phyloP scores from a whole-genome alignment of 2,797 vertebrate species.

The Pygocentrus nattereri region DNA sequence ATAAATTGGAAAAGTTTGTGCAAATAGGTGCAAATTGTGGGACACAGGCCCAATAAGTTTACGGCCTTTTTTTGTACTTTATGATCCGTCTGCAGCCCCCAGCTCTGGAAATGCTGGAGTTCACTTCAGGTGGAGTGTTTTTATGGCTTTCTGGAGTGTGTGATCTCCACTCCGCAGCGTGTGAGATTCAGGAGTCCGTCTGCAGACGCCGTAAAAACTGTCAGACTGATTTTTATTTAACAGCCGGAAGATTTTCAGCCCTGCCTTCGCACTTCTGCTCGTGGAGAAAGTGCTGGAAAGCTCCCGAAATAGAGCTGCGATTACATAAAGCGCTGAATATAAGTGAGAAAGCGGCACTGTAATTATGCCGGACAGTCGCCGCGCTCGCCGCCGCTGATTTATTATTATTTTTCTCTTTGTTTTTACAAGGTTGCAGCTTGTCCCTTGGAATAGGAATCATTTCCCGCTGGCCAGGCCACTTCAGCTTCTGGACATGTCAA shows the following conservation, averaged over 20 bases:
- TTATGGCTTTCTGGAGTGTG: background rate
- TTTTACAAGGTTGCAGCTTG: background rate
- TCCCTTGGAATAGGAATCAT: background rate
- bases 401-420: background rate
- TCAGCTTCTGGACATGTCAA: background rate
- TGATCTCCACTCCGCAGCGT: background rate
- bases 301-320: background rate
- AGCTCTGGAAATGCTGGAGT: background rate
- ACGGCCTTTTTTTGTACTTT: background rate
- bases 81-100: background rate
- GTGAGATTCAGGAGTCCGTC: slow-evolving; percentile 10
- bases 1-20: too few species aligned
- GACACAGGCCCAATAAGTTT: too few species aligned
- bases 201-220: background rate
- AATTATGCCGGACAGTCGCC: background rate
- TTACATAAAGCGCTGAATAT: background rate
- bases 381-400: background rate
- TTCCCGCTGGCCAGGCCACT: background rate
- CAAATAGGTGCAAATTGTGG: too few species aligned
- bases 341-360: background rate
- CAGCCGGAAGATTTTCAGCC: background rate
- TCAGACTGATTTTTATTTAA: background rate
- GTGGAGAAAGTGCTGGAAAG: background rate
- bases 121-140: background rate
- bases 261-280: background rate